Evolutionary conservation across 1,140 invertebrate species (phyloP).

Genomic region (Stenopsyche tienmushanensis): DNA sequence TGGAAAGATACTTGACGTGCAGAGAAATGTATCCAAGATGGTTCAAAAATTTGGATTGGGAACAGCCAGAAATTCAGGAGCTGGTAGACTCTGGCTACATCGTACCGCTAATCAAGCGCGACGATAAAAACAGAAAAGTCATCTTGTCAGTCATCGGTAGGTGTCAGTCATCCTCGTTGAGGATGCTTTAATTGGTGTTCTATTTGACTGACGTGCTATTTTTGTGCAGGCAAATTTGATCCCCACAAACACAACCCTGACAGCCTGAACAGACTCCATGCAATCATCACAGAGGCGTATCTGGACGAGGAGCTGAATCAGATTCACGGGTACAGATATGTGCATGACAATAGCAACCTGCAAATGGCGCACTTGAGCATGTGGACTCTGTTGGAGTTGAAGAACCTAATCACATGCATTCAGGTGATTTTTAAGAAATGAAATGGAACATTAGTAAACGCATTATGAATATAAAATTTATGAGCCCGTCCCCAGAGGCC

Average conservation of each 20-base stretch:
- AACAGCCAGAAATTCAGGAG: slow-evolving; percentile 70
- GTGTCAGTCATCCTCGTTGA: slow-evolving; percentile 31
- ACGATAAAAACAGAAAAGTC: slow-evolving; percentile 70
- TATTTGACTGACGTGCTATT: neutral
- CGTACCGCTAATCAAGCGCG: slow-evolving; percentile 73
- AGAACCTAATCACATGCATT: slow-evolving; percentile 75
- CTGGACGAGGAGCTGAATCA: slow-evolving; percentile 81
- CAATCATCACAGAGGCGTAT: slow-evolving; percentile 72
- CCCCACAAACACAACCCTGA: slow-evolving; percentile 69
- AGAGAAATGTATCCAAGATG: slow-evolving; percentile 78
- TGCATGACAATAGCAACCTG: slow-evolving; percentile 82
- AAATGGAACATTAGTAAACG: too few species aligned
- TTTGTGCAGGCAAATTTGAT: slow-evolving; percentile 64
- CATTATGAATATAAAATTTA: too few species aligned
- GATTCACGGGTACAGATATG: slow-evolving; percentile 72
- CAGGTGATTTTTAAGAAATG: slow-evolving; percentile 60
- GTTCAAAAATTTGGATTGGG: slow-evolving; percentile 77
- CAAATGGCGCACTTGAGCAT: slow-evolving; percentile 78
- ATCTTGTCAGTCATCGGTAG: slow-evolving; percentile 73
- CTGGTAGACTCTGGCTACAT: slow-evolving; percentile 80
- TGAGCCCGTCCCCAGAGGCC: too few species aligned
- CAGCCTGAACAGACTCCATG: slow-evolving; percentile 75
- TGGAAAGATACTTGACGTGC: slow-evolving; percentile 81
- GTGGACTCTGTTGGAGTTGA: slow-evolving; percentile 77
- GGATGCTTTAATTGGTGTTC: neutral